Evolutionary conservation across 2,797 vertebrate genomes (phyloP).

Genomic region (Phataginus tetradactyla): DNA sequence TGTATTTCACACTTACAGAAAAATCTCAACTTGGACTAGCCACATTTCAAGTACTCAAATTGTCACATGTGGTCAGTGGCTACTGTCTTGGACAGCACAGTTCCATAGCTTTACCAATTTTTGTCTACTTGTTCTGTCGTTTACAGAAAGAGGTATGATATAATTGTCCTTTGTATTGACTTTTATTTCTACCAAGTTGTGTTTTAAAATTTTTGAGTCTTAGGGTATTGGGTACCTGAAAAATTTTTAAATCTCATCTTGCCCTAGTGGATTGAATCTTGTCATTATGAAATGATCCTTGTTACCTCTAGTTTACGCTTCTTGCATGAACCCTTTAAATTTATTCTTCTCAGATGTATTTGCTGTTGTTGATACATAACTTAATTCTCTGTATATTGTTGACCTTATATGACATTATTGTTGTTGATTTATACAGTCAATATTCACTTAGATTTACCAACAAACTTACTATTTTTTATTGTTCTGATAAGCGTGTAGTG

Average conservation of each 20-base stretch:
- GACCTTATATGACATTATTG: neutral
- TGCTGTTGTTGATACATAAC: neutral
- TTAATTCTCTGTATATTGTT: neutral
- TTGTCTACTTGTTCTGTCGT: neutral
- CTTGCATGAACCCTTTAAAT: neutral
- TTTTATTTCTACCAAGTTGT: neutral
- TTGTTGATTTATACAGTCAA: neutral
- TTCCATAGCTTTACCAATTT: neutral
- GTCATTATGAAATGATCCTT: neutral
- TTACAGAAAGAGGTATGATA: neutral
- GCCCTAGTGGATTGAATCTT: neutral
- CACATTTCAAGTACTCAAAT: neutral
- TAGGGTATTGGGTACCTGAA: neutral
- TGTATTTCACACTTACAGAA: neutral
- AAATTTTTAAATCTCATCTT: neutral
- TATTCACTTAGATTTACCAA: neutral
- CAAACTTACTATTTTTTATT: constrained; percentile 1
- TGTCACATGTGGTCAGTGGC: neutral
- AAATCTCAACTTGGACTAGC: neutral
- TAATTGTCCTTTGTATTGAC: neutral
- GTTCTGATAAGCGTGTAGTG: neutral
- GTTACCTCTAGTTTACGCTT: neutral
- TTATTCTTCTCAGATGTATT: neutral
- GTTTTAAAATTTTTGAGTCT: neutral
- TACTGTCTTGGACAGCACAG: neutral